Evolutionary conservation across 2,113 vertebrate species (phyloP).

Genomic region (Sphyrna mokarran): DNA sequence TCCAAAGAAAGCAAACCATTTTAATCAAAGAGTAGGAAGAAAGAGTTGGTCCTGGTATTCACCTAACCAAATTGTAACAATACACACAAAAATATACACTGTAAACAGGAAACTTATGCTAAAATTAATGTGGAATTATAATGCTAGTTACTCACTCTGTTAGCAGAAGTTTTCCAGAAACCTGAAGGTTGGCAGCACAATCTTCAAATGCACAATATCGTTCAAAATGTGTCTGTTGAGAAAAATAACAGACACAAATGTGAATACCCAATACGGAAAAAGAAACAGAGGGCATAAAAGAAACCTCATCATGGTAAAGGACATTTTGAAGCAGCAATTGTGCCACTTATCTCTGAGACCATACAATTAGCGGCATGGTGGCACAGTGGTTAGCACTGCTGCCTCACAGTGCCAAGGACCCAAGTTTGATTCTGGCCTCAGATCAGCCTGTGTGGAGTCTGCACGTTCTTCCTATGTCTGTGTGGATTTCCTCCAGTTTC

Average conservation of each 20-base stretch:
- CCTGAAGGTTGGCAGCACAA: slow-evolving; percentile 83
- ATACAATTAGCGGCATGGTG: too few relatives aligned
- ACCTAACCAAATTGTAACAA: too few relatives aligned
- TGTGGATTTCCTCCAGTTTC: too few relatives aligned
- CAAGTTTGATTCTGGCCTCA: too few relatives aligned
- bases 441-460: too few relatives aligned
- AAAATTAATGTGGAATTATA: background rate
- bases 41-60: too few relatives aligned
- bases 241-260: slow-evolving; percentile 12
- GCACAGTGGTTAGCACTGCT: too few relatives aligned
- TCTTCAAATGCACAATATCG: slow-evolving; percentile 76
- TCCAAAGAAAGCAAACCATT: too few relatives aligned
- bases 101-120: background rate
- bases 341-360: background rate
- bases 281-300: background rate
- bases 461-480: too few relatives aligned
- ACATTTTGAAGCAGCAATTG: background rate
- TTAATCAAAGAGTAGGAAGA: too few relatives aligned
- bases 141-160: slow-evolving; percentile 68
- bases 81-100: background rate
- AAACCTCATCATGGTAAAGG: background rate
- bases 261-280: background rate
- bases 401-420: too few relatives aligned
- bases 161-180: slow-evolving; percentile 70
- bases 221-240: slow-evolving; percentile 74